A percentile compares a stretch with the other conserved stretches of the same genome.
These are phyloP conservation scores for Ceratina calcarata DNA, from an alignment of 1,140 invertebrate genomes.

Conservation along the genomic window DNA sequence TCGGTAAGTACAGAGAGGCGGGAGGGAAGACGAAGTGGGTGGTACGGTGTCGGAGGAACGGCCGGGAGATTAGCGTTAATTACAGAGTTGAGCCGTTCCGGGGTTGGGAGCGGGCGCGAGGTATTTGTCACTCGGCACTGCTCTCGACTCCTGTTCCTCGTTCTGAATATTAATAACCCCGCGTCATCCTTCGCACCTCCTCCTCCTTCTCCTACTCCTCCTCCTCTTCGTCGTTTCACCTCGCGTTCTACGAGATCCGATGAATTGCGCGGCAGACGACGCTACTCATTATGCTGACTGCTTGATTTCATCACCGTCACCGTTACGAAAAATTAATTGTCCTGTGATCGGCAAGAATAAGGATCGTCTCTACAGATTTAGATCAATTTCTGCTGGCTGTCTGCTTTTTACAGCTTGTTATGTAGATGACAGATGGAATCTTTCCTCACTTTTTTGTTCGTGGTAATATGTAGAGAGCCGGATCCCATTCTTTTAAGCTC, in stretches of 20 bases:
- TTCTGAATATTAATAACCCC: slow-evolving; percentile 79
- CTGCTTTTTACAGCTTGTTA: no score
- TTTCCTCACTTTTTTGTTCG: neutral
- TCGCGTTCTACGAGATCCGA: slow-evolving; percentile 65
- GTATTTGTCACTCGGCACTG: slow-evolving; percentile 79
- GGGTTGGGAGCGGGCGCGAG: slow-evolving; percentile 67
- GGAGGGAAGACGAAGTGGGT: slow-evolving; percentile 67
- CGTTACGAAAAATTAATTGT: slow-evolving; percentile 67
- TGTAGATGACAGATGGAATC: neutral
- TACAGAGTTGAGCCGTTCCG: slow-evolving; percentile 74
- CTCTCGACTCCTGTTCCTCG: slow-evolving; percentile 67
- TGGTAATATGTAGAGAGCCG: neutral
- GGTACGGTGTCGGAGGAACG: slow-evolving; percentile 69
- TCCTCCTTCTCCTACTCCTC: slow-evolving; percentile 28
- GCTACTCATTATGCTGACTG: slow-evolving; percentile 75
- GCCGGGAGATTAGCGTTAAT: slow-evolving; percentile 79
- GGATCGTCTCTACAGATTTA: neutral
- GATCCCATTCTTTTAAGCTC: neutral
- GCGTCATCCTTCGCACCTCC: slow-evolving; percentile 39
- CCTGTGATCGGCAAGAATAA: slow-evolving; percentile 32
- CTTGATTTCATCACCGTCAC: slow-evolving; percentile 75
- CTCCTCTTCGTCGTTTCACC: slow-evolving; percentile 20
- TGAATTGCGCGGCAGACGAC: slow-evolving; percentile 74
- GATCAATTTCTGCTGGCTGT: neutral
- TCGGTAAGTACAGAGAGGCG: slow-evolving; percentile 63